Percentiles rank a stretch among this genome's conserved stretches.
Evolutionary conservation across 2,888 invertebrate species (phyloP).

Genomic region (Xanthostigma xanthostigma): DNA sequence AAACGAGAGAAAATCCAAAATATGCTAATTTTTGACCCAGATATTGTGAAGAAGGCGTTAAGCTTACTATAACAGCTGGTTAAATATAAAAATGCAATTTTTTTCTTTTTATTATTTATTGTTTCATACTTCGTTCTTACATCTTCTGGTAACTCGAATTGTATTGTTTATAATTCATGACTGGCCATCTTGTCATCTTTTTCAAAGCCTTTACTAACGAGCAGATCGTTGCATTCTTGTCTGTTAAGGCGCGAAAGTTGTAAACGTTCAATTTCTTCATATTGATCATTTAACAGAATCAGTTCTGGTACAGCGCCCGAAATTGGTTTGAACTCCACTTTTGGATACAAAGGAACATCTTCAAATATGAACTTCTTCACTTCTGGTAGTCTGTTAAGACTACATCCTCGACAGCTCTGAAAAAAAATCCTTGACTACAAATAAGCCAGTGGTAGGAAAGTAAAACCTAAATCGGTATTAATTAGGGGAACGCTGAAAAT

Average conservation of each 20-base stretch:
- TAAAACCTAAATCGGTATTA: too few relatives aligned
- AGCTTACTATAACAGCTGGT: too few relatives aligned
- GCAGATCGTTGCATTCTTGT: conserved; percentile 49
- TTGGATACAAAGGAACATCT: conserved; percentile 46
- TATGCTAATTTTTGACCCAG: too few relatives aligned
- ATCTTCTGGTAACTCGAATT: too few relatives aligned
- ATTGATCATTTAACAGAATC: conserved; percentile 37
- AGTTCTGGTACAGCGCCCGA: conserved; percentile 49
- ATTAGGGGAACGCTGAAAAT: too few relatives aligned
- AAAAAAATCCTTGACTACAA: conserved; percentile 13
- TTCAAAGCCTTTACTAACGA: conserved; percentile 42
- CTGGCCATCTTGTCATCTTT: conserved; percentile 26
- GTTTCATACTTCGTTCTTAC: too few relatives aligned
- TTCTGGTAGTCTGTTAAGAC: conserved; percentile 47
- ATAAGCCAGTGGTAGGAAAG: too few relatives aligned
- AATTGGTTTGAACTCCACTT: conserved; percentile 48
- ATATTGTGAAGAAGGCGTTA: too few relatives aligned
- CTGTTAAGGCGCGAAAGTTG: conserved; percentile 39
- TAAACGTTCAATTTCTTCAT: conserved; percentile 47
- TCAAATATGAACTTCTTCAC: conserved; percentile 50
- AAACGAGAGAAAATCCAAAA: too few relatives aligned
- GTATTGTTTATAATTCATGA: conserved; percentile 30
- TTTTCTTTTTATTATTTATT: too few relatives aligned
- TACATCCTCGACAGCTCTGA: conserved; percentile 56
- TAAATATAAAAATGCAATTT: too few relatives aligned